These are phyloP conservation scores for Microtus montanus DNA, from an alignment of 2,113 vertebrate species.

Conservation along the genomic window DNA sequence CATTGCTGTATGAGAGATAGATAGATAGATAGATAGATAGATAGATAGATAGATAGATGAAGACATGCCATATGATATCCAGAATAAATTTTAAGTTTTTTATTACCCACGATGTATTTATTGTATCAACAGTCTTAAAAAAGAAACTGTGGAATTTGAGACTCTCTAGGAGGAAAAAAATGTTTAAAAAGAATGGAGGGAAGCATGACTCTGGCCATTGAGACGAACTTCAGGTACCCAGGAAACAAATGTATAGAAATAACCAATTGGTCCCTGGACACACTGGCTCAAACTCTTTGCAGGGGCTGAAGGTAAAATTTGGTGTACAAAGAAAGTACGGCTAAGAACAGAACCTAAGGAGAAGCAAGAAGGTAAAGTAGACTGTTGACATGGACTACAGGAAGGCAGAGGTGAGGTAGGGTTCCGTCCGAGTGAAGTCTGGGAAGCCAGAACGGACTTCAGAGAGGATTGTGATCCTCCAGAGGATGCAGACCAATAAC, in stretches of 20 bases:
- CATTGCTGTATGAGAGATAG: background rate
- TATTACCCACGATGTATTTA: accelerated
- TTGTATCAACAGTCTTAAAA: background rate
- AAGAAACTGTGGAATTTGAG: background rate
- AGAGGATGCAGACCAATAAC: background rate
- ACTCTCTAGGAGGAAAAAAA: background rate
- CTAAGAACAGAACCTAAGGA: background rate
- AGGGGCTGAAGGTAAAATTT: background rate
- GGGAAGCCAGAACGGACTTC: background rate
- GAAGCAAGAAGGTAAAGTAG: background rate
- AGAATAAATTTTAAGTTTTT: background rate
- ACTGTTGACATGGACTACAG: too few species aligned
- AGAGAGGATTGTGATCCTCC: background rate
- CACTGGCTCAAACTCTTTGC: background rate
- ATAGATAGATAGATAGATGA: too few species aligned
- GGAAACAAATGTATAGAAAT: background rate
- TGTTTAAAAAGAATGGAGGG: background rate
- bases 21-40: background rate
- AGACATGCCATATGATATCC: background rate
- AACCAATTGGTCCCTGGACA: background rate
- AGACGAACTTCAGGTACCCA: background rate
- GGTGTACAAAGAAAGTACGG: background rate
- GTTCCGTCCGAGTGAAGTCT: background rate
- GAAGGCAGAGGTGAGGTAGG: too few species aligned
- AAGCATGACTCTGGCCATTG: background rate